Conservation (phyloP, 2,113 vertebrate genomes). For the Rostratula benghalensis region DNA sequence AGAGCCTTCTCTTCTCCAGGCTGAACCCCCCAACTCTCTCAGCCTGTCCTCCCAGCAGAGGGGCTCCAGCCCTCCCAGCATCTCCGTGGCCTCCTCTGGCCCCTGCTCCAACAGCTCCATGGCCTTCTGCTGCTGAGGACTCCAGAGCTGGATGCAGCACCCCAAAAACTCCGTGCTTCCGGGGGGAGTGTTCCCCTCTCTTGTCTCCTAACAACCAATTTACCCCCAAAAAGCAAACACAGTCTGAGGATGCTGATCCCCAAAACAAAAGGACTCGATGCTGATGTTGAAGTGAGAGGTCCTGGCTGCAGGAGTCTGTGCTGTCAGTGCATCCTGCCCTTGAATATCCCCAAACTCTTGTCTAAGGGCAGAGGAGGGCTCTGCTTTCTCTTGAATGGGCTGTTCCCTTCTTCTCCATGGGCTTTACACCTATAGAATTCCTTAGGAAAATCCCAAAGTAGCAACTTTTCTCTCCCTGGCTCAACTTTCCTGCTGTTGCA, state of each 20-base stretch:
- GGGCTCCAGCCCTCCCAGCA: no score
- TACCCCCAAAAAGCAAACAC: neutral
- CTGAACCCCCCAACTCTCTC: no score
- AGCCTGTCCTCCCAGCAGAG: no score
- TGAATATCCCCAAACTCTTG: rapidly evolving
- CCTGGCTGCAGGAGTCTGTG: no score
- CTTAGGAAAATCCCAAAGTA: neutral
- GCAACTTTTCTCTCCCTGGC: neutral
- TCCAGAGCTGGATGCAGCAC: neutral
- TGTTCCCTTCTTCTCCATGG: no score
- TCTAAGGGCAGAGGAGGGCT: neutral
- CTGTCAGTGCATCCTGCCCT: rapidly evolving
- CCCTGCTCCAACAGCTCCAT: no score
- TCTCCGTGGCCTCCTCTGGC: no score
- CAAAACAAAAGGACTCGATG: neutral
- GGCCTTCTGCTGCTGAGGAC: neutral
- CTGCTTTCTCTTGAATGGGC: neutral
- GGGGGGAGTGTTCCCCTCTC: rapidly evolving
- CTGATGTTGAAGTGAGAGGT: rapidly evolving
- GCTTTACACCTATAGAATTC: neutral
- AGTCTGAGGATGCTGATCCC: neutral
- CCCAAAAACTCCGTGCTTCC: neutral
- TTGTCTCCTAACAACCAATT: neutral
- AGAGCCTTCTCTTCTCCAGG: no score
- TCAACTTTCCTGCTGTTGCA: neutral